A percentile compares a stretch with the other conserved stretches of the same genome.
phyloP scores from a whole-genome alignment of 2,113 vertebrate genomes.

The Eleginops maclovinus region DNA sequence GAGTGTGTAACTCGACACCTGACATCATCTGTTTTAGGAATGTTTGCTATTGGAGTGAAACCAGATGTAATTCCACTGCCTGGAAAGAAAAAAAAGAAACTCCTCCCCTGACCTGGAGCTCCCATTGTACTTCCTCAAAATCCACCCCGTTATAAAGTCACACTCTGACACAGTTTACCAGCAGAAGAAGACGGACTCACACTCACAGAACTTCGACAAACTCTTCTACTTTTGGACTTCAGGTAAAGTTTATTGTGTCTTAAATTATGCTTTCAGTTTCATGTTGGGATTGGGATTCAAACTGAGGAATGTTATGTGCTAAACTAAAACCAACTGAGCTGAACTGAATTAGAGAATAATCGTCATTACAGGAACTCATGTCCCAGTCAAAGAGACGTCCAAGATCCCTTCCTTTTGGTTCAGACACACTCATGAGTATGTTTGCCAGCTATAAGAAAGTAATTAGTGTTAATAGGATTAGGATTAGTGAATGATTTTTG shows the following conservation, averaged over 20 bases:
- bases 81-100: constrained; percentile 33
- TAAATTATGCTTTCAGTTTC: constrained; percentile 9
- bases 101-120: constrained; percentile 47
- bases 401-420: neutral
- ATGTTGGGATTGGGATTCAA: neutral
- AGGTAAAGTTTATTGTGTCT: constrained; percentile 57
- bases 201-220: constrained; percentile 21
- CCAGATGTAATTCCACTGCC: constrained; percentile 72
- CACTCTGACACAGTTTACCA: constrained; percentile 52
- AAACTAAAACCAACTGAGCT: neutral
- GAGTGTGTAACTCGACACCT: constrained; percentile 72
- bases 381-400: neutral
- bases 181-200: constrained; percentile 1
- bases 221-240: constrained; percentile 13
- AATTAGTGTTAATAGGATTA: constrained; percentile 20
- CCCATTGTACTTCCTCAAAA: constrained; percentile 79
- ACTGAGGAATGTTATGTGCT: neutral
- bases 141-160: constrained; percentile 64
- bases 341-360: neutral
- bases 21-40: constrained; percentile 68
- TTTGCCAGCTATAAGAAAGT: constrained; percentile 9
- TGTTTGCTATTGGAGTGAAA: constrained; percentile 54
- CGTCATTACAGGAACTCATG: neutral
- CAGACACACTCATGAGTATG: neutral
- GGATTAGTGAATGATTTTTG: constrained; percentile 27